A percentile compares a stretch with the other conserved stretches of the same genome.
Evolutionary conservation across 2,888 invertebrate species (phyloP).

Genomic region (Eupithecia exiguata): DNA sequence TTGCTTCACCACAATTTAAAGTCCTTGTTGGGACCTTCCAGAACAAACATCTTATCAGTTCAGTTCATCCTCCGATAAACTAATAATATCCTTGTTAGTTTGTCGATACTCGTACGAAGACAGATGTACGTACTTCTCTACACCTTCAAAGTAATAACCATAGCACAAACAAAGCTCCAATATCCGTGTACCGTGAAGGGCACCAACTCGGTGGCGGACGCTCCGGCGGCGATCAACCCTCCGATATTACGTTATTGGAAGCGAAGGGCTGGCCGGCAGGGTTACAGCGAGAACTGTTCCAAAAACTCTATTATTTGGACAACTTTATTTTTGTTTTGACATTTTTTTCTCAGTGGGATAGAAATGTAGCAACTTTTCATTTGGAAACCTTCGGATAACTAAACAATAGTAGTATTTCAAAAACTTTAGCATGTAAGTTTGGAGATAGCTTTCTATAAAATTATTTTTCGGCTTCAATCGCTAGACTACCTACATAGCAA

Average conservation of each 20-base stretch:
- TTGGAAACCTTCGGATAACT: neutral
- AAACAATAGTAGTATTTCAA: neutral
- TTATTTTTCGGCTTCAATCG: neutral
- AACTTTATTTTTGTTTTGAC: neutral
- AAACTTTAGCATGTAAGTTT: neutral
- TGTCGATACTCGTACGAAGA: neutral
- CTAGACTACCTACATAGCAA: neutral
- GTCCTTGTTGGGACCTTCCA: neutral
- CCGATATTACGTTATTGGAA: slow-evolving; percentile 1
- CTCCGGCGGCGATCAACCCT: neutral
- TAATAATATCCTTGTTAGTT: neutral
- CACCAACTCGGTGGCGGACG: neutral
- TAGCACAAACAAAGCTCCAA: neutral
- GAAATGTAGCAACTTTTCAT: neutral
- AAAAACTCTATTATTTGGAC: neutral
- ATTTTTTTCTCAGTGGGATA: neutral
- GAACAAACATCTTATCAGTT: neutral
- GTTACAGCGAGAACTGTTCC: neutral
- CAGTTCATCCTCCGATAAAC: neutral
- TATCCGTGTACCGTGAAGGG: neutral
- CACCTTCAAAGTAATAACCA: neutral
- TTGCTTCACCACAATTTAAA: too few species aligned
- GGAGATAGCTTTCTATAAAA: neutral
- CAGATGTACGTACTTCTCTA: neutral
- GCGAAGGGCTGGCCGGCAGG: neutral